Base-by-base conservation (phyloP, 2,113 vertebrate species). In the Brachionichthys hirsutus region DNA sequence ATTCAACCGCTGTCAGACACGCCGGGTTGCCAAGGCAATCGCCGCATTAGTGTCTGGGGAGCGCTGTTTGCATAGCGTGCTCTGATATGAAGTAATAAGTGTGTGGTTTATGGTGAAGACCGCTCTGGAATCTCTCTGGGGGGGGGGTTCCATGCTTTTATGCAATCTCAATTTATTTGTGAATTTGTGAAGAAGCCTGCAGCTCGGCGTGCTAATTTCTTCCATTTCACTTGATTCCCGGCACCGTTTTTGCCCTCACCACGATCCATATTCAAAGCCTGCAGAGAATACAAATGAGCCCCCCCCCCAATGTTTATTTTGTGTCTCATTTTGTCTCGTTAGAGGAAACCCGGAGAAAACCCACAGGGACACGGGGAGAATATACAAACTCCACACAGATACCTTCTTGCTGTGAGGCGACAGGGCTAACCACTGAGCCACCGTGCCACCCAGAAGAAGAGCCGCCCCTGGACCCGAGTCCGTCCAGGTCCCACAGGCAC, bases 11-110 rank as follows among this genome's bases (percentile, higher is more conserved):
- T 24, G 63, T 60, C 63, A 59, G 45, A 11, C 55, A 9, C 49
- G 77, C 58, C 40, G 47, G 54, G n/a, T 20, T 77, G 54, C 64
- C 76, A 76, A 15, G 45, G 47, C 60, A 68, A 62, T 48, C 54
- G 46, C 9, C 35, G 24, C 42, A 7, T 40, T 24, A 20, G 41
- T 18, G 36, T 62, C 40, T 8, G 24, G 38, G 47, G 45, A 52
- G 49, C 22, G 53, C n/a, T 80, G 50, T 64, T 69, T 73, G 59
- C 66, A 35, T 59, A 63, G 48, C 20, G 42, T 17, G 20, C 52
- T 77, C 57, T 80, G 67, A 80, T 77, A 58, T 70, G 50, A 2
- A 5, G 51, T 54, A 51, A 66, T 55, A 55, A 52, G 62, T 22
- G 67, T 62, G 58, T 47, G 54, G 57, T 74, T 79, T 75, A 54